These are phyloP conservation scores for Cabera pusaria DNA, from an alignment of 2,888 invertebrate species.

Conservation along the genomic window DNA sequence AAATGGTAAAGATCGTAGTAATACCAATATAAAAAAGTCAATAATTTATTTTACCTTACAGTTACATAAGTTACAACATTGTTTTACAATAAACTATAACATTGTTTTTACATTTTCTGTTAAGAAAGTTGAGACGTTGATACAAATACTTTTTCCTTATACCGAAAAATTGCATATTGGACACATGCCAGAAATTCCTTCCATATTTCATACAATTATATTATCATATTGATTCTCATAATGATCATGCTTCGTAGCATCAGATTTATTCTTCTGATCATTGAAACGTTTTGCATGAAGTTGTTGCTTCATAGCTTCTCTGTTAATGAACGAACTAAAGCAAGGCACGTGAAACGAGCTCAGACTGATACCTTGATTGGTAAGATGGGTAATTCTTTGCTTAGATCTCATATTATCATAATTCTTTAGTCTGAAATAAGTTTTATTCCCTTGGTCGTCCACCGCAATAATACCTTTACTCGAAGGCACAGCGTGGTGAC, in stretches of 20 bases:
- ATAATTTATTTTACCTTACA: constrained; percentile 38
- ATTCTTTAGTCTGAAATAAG: constrained; percentile 55
- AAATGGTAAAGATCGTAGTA: no score
- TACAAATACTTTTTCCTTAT: no score
- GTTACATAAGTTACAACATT: constrained; percentile 12
- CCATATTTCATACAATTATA: no score
- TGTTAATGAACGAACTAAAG: constrained; percentile 63
- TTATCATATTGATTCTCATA: no score
- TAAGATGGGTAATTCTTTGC: constrained; percentile 47
- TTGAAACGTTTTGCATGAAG: constrained; percentile 45
- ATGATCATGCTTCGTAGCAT: no score
- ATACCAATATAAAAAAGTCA: constrained; percentile 20
- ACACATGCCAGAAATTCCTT: no score
- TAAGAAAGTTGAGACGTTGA: no score
- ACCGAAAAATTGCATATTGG: no score
- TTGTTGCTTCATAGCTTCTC: constrained; percentile 56
- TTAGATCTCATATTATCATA: constrained; percentile 50
- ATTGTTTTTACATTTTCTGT: no score
- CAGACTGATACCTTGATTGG: constrained; percentile 59
- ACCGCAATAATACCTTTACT: constrained; percentile 62
- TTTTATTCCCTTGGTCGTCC: constrained; percentile 57
- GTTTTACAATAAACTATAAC: background rate
- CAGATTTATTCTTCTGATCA: no score
- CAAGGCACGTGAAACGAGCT: constrained; percentile 73
- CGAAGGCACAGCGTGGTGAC: constrained; percentile 58